Percentiles rank a stretch among this genome's conserved stretches.
Conservation (phyloP, 2,113 vertebrate genomes). For the Carettochelys insculpta region DNA sequence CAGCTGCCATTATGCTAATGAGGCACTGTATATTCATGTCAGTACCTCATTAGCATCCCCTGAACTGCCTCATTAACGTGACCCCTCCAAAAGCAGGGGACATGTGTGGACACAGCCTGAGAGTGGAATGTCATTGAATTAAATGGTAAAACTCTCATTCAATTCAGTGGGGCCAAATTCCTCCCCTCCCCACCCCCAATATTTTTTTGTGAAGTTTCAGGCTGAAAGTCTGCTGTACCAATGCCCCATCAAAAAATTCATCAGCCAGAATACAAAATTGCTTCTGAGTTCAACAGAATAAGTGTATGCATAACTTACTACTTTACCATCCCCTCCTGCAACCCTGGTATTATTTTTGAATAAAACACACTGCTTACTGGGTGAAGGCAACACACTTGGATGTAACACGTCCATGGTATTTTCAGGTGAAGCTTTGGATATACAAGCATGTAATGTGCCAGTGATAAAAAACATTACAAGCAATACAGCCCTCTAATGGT, state of each 20-base stretch:
- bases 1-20: no score
- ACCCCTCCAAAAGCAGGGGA: no score
- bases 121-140: accelerated
- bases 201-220: background rate
- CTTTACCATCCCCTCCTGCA: background rate
- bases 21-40: no score
- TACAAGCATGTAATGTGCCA: background rate
- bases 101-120: no score
- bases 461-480: conserved; percentile 8
- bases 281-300: background rate
- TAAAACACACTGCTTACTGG: accelerated
- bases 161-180: background rate
- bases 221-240: background rate
- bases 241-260: background rate
- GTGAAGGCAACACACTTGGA: background rate
- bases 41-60: no score
- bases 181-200: background rate
- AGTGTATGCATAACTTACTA: background rate
- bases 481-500: conserved; percentile 66
- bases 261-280: background rate
- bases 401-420: background rate
- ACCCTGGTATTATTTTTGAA: background rate
- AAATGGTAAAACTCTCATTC: accelerated
- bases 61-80: no score
- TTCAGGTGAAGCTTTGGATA: background rate